These are phyloP conservation scores for Proctacanthus coquilletti DNA, from an alignment of 1,140 invertebrate genomes.

Conservation along the genomic window DNA sequence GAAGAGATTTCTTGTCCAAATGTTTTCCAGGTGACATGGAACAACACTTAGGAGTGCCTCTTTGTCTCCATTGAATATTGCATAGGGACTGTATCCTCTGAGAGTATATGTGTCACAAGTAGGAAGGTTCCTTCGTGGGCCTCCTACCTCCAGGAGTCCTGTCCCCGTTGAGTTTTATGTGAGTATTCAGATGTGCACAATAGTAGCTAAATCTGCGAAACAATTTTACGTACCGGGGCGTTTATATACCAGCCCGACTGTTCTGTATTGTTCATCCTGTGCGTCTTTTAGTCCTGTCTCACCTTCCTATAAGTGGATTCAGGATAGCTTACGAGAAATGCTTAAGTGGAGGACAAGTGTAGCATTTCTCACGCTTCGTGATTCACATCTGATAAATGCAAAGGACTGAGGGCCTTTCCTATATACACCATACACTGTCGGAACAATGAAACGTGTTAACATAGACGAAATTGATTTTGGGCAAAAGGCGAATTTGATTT, in stretches of 20 bases:
- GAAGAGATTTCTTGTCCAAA: not conserved
- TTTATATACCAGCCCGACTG: too few species aligned
- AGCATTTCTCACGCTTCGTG: not conserved
- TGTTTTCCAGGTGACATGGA: slow-evolving; percentile 3
- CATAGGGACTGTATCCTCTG: not conserved
- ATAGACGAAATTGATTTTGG: too few species aligned
- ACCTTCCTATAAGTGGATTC: too few species aligned
- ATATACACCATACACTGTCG: too few species aligned
- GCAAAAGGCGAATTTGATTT: too few species aligned
- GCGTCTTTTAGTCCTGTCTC: too few species aligned
- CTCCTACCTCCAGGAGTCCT: not conserved
- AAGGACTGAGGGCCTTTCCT: too few species aligned
- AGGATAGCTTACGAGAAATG: too few species aligned
- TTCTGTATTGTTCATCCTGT: too few species aligned
- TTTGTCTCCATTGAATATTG: slow-evolving; percentile 1
- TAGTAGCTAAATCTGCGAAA: not conserved
- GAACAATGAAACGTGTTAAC: too few species aligned
- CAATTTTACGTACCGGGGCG: not conserved
- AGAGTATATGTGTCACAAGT: too few species aligned
- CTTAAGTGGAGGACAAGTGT: not conserved
- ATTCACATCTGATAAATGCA: not conserved
- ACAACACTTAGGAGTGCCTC: slow-evolving; percentile 1
- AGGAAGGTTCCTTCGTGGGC: too few species aligned
- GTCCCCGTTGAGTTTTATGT: not conserved
- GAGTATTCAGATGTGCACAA: not conserved